Evolutionary conservation across 2,113 vertebrate genomes (phyloP).

Genomic region (Chamaetylas fuelleborni): DNA sequence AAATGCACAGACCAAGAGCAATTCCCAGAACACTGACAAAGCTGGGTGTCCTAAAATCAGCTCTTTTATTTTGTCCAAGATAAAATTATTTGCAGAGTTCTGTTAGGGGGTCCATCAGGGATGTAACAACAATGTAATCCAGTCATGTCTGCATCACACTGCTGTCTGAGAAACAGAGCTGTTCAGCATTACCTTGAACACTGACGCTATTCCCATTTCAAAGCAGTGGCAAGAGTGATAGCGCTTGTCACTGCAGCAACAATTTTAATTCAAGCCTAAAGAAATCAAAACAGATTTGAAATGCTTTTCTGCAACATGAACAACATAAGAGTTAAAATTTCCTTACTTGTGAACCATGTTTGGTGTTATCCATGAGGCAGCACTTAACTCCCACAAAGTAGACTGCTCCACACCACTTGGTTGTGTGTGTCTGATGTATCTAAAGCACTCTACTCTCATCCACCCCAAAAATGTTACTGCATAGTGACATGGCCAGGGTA

Average conservation of each 20-base stretch:
- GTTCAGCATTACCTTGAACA: background rate
- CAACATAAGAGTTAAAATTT: background rate
- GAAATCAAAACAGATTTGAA: background rate
- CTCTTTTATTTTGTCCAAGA: background rate
- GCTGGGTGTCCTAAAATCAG: background rate
- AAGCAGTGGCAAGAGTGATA: background rate
- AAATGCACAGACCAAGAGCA: background rate
- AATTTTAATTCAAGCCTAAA: background rate
- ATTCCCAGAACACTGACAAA: background rate
- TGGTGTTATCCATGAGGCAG: background rate
- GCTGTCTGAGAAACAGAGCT: background rate
- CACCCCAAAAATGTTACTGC: background rate
- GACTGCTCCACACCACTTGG: background rate
- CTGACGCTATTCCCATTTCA: background rate
- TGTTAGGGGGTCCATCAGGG: background rate
- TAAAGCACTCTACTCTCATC: background rate
- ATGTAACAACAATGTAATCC: background rate
- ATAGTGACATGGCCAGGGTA: rapidly evolving
- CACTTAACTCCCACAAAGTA: background rate
- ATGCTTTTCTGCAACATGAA: background rate
- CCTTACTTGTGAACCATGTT: background rate
- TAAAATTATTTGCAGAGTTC: background rate
- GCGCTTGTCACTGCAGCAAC: background rate
- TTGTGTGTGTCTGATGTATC: background rate
- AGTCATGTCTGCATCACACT: background rate